phyloP scores from a whole-genome alignment of 2,888 invertebrate species.

The Embidobia sp. region DNA sequence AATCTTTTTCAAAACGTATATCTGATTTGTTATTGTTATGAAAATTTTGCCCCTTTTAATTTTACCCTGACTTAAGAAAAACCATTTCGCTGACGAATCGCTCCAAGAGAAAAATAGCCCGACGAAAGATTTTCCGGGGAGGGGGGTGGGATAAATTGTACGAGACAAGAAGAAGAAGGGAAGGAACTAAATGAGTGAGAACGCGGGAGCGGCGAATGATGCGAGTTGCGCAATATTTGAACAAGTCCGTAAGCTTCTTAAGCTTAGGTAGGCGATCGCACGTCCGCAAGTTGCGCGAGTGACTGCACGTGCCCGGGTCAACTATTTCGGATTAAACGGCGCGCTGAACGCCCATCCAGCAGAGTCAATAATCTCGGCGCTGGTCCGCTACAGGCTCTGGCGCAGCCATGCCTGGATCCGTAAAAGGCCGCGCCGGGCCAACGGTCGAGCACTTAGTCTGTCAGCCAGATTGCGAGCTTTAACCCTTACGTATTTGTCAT shows the following conservation, averaged over 20 bases:
- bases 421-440: conserved; percentile 56
- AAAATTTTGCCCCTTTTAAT: too few relatives aligned
- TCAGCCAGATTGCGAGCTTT: conserved; percentile 42
- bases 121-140: too few relatives aligned
- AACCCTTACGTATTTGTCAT: conserved; percentile 50
- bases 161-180: background rate
- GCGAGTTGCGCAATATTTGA: conserved; percentile 42
- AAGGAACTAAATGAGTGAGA: conserved; percentile 30
- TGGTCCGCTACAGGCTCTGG: conserved; percentile 35
- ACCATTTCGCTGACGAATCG: conserved; percentile 37
- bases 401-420: conserved; percentile 46
- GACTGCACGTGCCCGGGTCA: conserved; percentile 55
- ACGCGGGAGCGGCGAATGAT: conserved; percentile 21
- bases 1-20: too few relatives aligned
- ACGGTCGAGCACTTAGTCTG: conserved; percentile 54
- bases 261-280: conserved; percentile 41
- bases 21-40: too few relatives aligned
- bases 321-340: conserved; percentile 59
- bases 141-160: too few relatives aligned
- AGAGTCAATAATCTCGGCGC: conserved; percentile 53
- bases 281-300: conserved; percentile 52
- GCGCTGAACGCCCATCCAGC: conserved; percentile 34
- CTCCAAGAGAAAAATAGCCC: conserved; percentile 6
- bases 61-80: conserved; percentile 35
- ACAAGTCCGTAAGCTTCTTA: conserved; percentile 45